phyloP scores from a whole-genome alignment of 2,797 vertebrate genomes.

The Hypotaenidia okinawae region DNA sequence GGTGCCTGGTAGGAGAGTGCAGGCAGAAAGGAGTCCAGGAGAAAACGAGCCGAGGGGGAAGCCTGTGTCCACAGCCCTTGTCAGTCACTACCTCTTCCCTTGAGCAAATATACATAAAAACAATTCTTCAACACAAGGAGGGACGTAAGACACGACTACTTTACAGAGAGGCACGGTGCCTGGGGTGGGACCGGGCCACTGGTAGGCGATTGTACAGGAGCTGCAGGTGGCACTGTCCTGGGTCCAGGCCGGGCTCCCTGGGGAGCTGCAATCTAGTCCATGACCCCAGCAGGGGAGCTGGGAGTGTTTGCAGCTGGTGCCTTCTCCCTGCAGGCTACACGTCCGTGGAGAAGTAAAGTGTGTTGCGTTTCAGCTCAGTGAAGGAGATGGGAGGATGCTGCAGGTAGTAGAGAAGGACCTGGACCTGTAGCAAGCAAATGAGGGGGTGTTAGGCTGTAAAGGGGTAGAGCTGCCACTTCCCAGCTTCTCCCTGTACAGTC shows the following conservation, averaged over 20 bases:
- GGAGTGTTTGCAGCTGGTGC: conserved; percentile 47
- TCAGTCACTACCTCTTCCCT: conserved; percentile 67
- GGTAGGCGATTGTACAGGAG: conserved; percentile 73
- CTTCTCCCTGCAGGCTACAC: conserved; percentile 82
- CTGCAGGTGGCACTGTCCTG: conserved; percentile 59
- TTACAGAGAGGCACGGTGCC: conserved; percentile 61
- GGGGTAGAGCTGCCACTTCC: not conserved
- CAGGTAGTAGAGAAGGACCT: conserved; percentile 98
- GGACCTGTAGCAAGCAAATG: conserved; percentile 82
- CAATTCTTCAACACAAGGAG: conserved; percentile 69
- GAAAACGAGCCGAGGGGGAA: conserved; percentile 51
- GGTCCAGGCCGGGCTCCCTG: conserved; percentile 19
- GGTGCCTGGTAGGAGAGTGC: conserved; percentile 12
- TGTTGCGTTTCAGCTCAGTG: conserved; percentile 95
- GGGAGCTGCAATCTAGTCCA: conserved; percentile 50
- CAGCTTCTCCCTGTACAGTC: not conserved
- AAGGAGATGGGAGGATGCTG: conserved; percentile 96
- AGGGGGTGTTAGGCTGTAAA: not conserved
- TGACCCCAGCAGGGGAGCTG: conserved; percentile 33
- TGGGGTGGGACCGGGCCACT: not conserved
- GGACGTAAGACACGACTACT: conserved; percentile 77
- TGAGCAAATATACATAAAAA: conserved; percentile 73
- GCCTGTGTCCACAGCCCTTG: conserved; percentile 56
- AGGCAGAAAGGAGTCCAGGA: conserved; percentile 27
- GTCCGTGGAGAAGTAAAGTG: conserved; percentile 97